Evolutionary conservation across 2,888 invertebrate species (phyloP), one percentile per base, ranked within the genome.

Genomic region (Tribolium freemani): DNA sequence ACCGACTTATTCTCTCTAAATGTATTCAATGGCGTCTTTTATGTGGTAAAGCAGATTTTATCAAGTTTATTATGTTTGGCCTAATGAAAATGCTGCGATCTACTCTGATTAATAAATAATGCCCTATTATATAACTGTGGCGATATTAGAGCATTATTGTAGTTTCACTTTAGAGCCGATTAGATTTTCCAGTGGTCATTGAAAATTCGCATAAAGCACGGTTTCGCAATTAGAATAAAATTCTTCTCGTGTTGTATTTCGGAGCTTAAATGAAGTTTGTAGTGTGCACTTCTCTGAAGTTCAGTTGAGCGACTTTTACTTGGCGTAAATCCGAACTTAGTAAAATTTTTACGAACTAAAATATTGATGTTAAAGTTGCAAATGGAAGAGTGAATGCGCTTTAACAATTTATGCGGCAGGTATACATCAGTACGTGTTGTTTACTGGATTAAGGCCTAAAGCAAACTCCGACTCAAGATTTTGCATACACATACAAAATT

Each of bases 401-500:
- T 51, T 30, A n/a, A 30, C 48, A 48, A 60, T 60, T 48, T 45
- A 21, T 60, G 51, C 63, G 13, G 31, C 51, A 31, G 48, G 64
- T 54, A 31, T 45, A 54, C 64, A 31, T 45, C 53, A 54, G 31
- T 13, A 50, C 53, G 64, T 64, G 53, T 54, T 64, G 64, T 64
- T 64, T 64, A 64, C 53, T 20, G 26, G 31, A 9, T 45, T 53
- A 45, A 8, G 13, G 21, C 54, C 64, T 53, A 54, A 54, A 53
- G 51, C 45, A 64, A 64, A 64, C 64, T n/a, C n/a, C 31, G 64
- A 53, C 51, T 45, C 64, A 64, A 64, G 64, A 64, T 64, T 64
- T 64, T 64, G 64, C 64, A 64, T 64, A 64, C 64, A 64, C 54
- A 64, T 30, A 64, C 64, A 64, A 54, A 64, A 64, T 64, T 64